Evolutionary conservation across 2,113 vertebrate species (phyloP).

Genomic region (Lepus timidus): DNA sequence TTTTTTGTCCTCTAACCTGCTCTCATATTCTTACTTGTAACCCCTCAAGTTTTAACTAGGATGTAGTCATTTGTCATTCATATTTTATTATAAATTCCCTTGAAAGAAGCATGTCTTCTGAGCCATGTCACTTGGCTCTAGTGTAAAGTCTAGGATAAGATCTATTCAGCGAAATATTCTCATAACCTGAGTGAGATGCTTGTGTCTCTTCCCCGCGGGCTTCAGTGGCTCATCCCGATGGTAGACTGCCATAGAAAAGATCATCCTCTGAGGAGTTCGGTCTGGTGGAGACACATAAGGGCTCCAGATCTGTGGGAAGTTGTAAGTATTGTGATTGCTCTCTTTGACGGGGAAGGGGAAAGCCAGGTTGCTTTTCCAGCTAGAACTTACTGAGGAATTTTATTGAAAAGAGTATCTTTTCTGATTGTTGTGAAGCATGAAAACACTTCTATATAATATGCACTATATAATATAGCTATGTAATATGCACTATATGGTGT

Average conservation of each 20-base stretch:
- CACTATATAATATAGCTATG: not conserved
- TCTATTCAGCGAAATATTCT: not conserved
- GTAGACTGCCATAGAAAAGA: not conserved
- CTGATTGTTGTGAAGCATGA: not conserved
- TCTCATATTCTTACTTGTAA: not conserved
- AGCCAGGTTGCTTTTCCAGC: not conserved
- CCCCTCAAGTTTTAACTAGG: not conserved
- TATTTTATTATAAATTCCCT: not conserved
- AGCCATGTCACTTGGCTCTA: not conserved
- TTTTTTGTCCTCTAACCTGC: not conserved
- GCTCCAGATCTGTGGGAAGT: not conserved
- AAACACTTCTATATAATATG: not conserved
- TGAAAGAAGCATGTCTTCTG: not conserved
- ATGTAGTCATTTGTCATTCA: not conserved
- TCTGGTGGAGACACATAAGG: not conserved
- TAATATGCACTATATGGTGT: too few species aligned
- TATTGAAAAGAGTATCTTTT: not conserved
- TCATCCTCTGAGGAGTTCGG: not conserved
- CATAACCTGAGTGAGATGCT: not conserved
- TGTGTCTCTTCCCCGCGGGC: not conserved
- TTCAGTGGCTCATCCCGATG: not conserved
- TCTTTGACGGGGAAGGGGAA: not conserved
- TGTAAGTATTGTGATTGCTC: not conserved
- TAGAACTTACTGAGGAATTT: not conserved
- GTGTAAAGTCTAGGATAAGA: not conserved